Evolutionary conservation across 2,888 invertebrate genomes (phyloP).

Genomic region (Agrochola lychnidis): DNA sequence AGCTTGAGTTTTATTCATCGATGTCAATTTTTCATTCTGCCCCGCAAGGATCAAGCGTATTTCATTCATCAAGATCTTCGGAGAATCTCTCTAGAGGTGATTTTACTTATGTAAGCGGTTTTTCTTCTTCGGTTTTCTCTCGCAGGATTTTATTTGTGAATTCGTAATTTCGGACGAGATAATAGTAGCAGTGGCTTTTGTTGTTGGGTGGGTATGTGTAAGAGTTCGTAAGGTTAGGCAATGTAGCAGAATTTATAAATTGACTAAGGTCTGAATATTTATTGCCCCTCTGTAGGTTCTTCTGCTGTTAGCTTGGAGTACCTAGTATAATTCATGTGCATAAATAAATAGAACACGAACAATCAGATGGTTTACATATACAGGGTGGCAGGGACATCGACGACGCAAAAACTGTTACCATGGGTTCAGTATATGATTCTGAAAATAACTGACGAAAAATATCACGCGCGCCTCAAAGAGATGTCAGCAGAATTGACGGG

Average conservation of each 20-base stretch:
- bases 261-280: constrained; percentile 35
- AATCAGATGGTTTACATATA: background rate
- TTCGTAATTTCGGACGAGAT: constrained; percentile 48
- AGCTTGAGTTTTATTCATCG: constrained; percentile 73
- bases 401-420: no score
- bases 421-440: no score
- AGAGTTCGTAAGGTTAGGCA: constrained; percentile 13
- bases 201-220: constrained; percentile 17
- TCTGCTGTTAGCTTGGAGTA: constrained; percentile 6
- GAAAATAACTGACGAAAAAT: no score
- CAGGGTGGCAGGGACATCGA: no score
- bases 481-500: no score
- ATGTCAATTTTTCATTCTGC: constrained; percentile 73
- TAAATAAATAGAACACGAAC: constrained; percentile 14
- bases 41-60: constrained; percentile 65
- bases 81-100: constrained; percentile 60
- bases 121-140: constrained; percentile 50
- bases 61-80: constrained; percentile 71
- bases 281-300: constrained; percentile 10
- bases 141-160: constrained; percentile 53
- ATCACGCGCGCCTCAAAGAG: no score
- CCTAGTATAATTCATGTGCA: constrained; percentile 6
- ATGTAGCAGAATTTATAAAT: constrained; percentile 41
- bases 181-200: constrained; percentile 33
- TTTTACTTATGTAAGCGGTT: constrained; percentile 65